Evolutionary conservation across 2,113 vertebrate genomes (phyloP).

Genomic region (Deroptyus accipitrinus): DNA sequence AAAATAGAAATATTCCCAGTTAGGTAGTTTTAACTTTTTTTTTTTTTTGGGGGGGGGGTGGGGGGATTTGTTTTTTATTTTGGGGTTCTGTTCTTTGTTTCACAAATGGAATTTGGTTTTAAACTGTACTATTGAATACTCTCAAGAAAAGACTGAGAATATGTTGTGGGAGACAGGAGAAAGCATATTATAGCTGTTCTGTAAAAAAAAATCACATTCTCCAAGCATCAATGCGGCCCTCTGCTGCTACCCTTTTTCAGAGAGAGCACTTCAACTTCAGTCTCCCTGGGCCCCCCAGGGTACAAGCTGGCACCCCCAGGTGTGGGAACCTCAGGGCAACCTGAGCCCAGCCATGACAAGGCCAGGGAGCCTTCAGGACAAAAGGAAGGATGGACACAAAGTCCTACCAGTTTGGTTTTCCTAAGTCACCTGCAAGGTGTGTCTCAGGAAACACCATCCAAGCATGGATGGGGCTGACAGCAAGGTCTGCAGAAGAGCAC

Average conservation of each 20-base stretch:
- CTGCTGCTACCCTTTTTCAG: background rate
- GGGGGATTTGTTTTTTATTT: background rate
- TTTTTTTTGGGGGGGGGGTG: background rate
- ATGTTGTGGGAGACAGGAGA: background rate
- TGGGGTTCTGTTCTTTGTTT: background rate
- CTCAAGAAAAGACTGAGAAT: background rate
- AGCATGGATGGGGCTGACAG: background rate
- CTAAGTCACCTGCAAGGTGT: background rate
- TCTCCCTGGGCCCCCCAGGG: background rate
- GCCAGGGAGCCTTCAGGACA: background rate
- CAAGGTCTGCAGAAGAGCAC: background rate
- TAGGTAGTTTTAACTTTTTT: background rate
- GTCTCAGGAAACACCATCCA: background rate
- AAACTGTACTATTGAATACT: background rate
- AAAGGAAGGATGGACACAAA: background rate
- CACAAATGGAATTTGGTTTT: background rate
- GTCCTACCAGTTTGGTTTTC: background rate
- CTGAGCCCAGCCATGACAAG: background rate
- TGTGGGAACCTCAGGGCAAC: background rate
- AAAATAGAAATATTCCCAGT: background rate
- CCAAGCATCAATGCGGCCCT: background rate
- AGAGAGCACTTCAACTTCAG: background rate
- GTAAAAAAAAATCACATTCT: background rate
- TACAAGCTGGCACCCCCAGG: background rate
- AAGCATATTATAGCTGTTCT: fast-evolving